Percentiles rank a stretch among this genome's conserved stretches.
These are phyloP conservation scores for Alloplasta piceator DNA, from an alignment of 2,888 invertebrate genomes.

Conservation along the genomic window DNA sequence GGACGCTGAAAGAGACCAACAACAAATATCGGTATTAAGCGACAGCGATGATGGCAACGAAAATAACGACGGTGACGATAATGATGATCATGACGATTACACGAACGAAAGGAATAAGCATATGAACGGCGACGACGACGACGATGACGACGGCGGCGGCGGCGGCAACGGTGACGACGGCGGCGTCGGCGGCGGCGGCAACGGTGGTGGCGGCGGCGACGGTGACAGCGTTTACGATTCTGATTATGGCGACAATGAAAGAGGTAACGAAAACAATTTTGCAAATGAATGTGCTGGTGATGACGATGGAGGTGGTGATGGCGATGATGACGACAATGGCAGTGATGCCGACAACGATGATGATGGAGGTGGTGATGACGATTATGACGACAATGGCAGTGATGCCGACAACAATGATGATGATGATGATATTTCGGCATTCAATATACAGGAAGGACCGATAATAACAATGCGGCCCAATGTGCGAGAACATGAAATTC, in stretches of 20 bases:
- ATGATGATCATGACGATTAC: too few relatives aligned
- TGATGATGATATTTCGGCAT: constrained; percentile 26
- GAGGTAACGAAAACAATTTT: constrained; percentile 19
- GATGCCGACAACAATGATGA: constrained; percentile 33
- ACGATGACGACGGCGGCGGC: too few relatives aligned
- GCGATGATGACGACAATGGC: constrained; percentile 7
- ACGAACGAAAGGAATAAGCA: too few relatives aligned
- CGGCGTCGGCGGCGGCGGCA: too few relatives aligned
- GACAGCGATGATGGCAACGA: too few relatives aligned
- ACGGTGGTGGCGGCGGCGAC: too few relatives aligned
- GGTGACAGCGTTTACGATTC: neutral
- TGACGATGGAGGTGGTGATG: neutral
- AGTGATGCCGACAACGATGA: neutral
- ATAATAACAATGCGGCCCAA: constrained; percentile 11
- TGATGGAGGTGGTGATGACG: constrained; percentile 2
- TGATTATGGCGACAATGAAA: constrained; percentile 8
- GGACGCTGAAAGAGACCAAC: too few relatives aligned
- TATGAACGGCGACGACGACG: too few relatives aligned
- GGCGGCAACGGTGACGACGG: too few relatives aligned
- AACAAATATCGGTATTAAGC: too few relatives aligned
- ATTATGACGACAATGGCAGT: constrained; percentile 1
- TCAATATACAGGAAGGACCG: constrained; percentile 24
- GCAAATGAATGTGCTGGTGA: too few relatives aligned
- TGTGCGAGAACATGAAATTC: constrained; percentile 18
- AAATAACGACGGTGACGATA: too few relatives aligned